Evolutionary conservation across 2,797 vertebrate species (phyloP), one percentile per base, ranked within the genome.

Genomic region (Orientallactaga sibirica): DNA sequence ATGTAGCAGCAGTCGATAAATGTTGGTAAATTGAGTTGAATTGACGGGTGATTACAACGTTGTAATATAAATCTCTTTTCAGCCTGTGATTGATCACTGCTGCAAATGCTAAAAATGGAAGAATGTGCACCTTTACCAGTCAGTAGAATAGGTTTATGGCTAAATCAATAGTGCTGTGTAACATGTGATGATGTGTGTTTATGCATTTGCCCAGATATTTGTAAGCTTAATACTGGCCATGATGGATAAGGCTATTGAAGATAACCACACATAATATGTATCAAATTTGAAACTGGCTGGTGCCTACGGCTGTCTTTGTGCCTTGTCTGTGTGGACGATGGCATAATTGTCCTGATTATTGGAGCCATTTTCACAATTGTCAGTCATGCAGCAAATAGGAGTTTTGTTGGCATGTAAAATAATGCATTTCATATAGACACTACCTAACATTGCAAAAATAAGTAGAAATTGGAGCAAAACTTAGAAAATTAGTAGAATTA

Each of bases 11-110:
- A 93, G 67, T 96, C 90, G 71, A 81, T 96, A 95, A 92, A 68
- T 91, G 91, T 97, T 94, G 94, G 91, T 95, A 88, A 96, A 95
- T 87, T 95, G 89, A 96, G 91, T 58, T 94, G 86, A 92, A 92
- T 96, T 90, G 85, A 92, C 95, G 94, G 86, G 92, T 87, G 82
- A 95, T 96, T 93, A 94, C 71, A 88, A 58, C 90, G 85, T 48
- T 90, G 87, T 94, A 92, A 88, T 94, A 94, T 93, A 96, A 96
- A 96, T 95, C 93, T 92, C 74, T 92, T 84, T 80, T 52, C 80
- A 89, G 92, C 37, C 55, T 74, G 75, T 96, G 92, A 96, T 95
- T 94, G 95, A 94, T 96, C 43, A 96, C 92, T 95, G 77, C 91
- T 90, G 62, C 90, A 97, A 67, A 95, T 95, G 93, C 79, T 94